phyloP scores from a whole-genome alignment of 2,797 vertebrate genomes.

The Myoxocephalus aenaeus region DNA sequence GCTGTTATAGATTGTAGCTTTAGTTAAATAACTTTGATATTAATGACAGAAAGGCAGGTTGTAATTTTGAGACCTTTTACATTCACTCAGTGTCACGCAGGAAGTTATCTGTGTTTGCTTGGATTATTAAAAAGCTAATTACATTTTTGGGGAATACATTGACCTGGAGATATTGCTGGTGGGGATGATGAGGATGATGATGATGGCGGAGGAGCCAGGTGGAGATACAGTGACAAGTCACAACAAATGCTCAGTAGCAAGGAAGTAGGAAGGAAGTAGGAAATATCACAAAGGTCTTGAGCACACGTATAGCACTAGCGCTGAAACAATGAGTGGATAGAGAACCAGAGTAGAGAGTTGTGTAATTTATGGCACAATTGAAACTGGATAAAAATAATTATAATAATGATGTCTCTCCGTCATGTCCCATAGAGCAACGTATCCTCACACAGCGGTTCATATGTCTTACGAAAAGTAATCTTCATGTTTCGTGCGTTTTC shows the following conservation, averaged over 20 bases:
- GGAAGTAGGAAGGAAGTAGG: accelerated
- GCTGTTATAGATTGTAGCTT: not conserved
- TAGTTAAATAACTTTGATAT: constrained; percentile 6
- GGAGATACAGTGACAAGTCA: not conserved
- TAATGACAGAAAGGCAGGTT: not conserved
- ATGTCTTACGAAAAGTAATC: too few species aligned
- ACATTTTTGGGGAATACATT: not conserved
- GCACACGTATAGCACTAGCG: not conserved
- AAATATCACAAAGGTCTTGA: not conserved
- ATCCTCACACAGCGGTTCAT: too few species aligned
- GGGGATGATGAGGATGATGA: not conserved
- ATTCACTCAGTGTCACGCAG: not conserved
- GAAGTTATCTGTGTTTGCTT: constrained; percentile 7
- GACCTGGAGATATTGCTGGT: not conserved
- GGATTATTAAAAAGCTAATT: not conserved
- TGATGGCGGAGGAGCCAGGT: not conserved
- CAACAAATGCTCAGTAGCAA: not conserved
- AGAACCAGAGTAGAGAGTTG: not conserved
- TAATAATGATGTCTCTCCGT: too few species aligned
- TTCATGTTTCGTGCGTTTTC: too few species aligned
- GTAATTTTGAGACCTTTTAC: not conserved
- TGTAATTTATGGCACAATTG: too few species aligned
- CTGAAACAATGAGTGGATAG: not conserved
- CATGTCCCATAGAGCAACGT: too few species aligned
- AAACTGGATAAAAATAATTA: too few species aligned